These are phyloP conservation scores for Phalera bucephala DNA, from an alignment of 2,888 invertebrate genomes.

Conservation along the genomic window DNA sequence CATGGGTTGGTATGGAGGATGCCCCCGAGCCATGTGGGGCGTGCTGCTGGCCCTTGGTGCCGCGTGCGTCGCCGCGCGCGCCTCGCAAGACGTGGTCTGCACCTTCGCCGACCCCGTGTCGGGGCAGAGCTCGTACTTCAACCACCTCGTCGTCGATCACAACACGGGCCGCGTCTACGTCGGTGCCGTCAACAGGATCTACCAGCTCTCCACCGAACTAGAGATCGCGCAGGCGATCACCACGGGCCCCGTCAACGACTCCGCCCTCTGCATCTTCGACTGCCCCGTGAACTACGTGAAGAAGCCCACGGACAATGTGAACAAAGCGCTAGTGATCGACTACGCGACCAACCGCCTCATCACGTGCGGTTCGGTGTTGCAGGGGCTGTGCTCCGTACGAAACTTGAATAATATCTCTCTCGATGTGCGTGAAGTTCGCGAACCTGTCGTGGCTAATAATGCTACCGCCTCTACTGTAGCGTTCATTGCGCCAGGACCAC, in stretches of 20 bases:
- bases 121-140: slow-evolving; percentile 88
- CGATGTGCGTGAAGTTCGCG: slow-evolving; percentile 90
- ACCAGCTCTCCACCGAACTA: slow-evolving; percentile 94
- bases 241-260: slow-evolving; percentile 95
- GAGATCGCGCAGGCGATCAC: slow-evolving; percentile 89
- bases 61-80: slow-evolving; percentile 80
- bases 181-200: slow-evolving; percentile 95
- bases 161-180: slow-evolving; percentile 94
- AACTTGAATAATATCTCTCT: slow-evolving; percentile 93
- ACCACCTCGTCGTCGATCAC: slow-evolving; percentile 95
- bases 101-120: slow-evolving; percentile 85
- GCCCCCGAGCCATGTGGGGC: slow-evolving; percentile 80
- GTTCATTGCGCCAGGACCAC: slow-evolving; percentile 97
- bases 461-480: slow-evolving; percentile 97
- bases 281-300: slow-evolving; percentile 90
- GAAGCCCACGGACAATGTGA: slow-evolving; percentile 93
- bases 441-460: slow-evolving; percentile 98
- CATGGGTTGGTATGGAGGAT: slow-evolving; percentile 78
- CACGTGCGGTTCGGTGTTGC: slow-evolving; percentile 95
- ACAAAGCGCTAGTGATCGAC: slow-evolving; percentile 97
- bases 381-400: slow-evolving; percentile 95
- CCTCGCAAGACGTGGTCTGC: slow-evolving; percentile 86
- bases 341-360: slow-evolving; percentile 94
- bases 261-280: slow-evolving; percentile 93
- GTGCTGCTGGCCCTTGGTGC: slow-evolving; percentile 83